Evolutionary conservation across 2,113 vertebrate genomes (phyloP), one percentile per base, ranked within the genome.

Genomic region (Seriola aureovittata): DNA sequence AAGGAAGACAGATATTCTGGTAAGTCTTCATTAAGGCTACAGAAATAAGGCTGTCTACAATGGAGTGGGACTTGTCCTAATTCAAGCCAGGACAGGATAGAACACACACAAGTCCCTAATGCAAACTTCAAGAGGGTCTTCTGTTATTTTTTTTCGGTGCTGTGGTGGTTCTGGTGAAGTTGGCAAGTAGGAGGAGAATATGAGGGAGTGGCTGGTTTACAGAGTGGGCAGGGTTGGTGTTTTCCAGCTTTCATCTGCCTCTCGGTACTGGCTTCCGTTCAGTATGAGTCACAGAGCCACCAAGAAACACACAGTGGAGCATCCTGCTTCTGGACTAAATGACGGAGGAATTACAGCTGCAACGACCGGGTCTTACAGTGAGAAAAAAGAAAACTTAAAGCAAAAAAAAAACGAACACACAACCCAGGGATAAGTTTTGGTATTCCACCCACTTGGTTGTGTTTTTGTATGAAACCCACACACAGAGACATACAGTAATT

Each of bases 131-230:
- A 54, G 13, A 77, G 21, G 21, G 23, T 68, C 5, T 25, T 38
- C n/a, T 14, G 25, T 32, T 48, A 66, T 55, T 32, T 46, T 67
- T 44, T 69, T 84, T 52, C 42, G 44, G 46, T 29, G 63, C 21
- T 52, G 79, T 38, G 46, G 54, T n/a, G 38, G 50, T 67, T 17
- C 77, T 21, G 62, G 78, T 50, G n/a, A 69, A 75, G 40, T 55
- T 16, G 23, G 46, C 32, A 16, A n/a, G 67, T 46, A 36, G 66
- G 50, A 81, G 79, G 75, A 72, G 83, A 81, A 69, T 42, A 59
- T 62, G 70, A 91, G 90, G 87, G 88, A 88, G 89, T 78, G 83
- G 80, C 34, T 46, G 90, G 83, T 88, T 88, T 84, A 80, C 11
- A 63, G 46, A 71, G 75, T 9, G 81, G 89, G 76, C 55, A 60